phyloP scores from a whole-genome alignment of 2,888 invertebrate species.

The Masnerella sp. region DNA sequence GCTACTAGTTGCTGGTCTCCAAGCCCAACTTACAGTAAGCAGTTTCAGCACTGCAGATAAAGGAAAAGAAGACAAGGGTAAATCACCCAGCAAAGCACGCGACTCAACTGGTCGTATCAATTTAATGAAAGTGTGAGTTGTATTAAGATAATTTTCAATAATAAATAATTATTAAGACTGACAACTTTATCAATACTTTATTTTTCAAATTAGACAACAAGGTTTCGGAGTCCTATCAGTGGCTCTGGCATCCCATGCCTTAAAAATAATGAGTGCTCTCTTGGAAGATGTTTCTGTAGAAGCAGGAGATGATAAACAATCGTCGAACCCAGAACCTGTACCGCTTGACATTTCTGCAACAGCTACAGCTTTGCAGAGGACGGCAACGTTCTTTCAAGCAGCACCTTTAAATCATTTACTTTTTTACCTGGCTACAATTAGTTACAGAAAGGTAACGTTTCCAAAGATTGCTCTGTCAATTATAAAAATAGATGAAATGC shows the following conservation, averaged over 20 bases:
- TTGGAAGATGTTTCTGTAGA: slow-evolving; percentile 89
- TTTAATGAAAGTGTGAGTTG: slow-evolving; percentile 83
- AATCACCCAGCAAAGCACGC: slow-evolving; percentile 81
- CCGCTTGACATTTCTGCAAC: slow-evolving; percentile 83
- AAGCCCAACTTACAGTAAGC: slow-evolving; percentile 86
- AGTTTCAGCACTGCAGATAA: slow-evolving; percentile 78
- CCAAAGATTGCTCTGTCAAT: too few relatives aligned
- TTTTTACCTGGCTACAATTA: slow-evolving; percentile 92
- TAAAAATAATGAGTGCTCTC: slow-evolving; percentile 86
- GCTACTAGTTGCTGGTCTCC: slow-evolving; percentile 91
- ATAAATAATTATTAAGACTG: slow-evolving; percentile 22
- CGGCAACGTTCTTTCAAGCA: slow-evolving; percentile 84
- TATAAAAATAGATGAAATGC: too few relatives aligned
- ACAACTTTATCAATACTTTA: too few relatives aligned
- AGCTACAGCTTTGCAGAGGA: slow-evolving; percentile 84
- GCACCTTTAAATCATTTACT: slow-evolving; percentile 90
- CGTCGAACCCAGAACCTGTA: slow-evolving; percentile 79
- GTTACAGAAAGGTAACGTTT: slow-evolving; percentile 86
- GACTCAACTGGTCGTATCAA: slow-evolving; percentile 82
- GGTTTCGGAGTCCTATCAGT: slow-evolving; percentile 94
- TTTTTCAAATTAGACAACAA: slow-evolving; percentile 87
- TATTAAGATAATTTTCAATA: not conserved
- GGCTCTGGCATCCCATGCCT: slow-evolving; percentile 90
- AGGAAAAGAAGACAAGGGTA: slow-evolving; percentile 80
- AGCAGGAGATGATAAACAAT: slow-evolving; percentile 74